These are phyloP conservation scores for Cyprinus carpio DNA, from an alignment of 2,113 vertebrate species.

Conservation along the genomic window DNA sequence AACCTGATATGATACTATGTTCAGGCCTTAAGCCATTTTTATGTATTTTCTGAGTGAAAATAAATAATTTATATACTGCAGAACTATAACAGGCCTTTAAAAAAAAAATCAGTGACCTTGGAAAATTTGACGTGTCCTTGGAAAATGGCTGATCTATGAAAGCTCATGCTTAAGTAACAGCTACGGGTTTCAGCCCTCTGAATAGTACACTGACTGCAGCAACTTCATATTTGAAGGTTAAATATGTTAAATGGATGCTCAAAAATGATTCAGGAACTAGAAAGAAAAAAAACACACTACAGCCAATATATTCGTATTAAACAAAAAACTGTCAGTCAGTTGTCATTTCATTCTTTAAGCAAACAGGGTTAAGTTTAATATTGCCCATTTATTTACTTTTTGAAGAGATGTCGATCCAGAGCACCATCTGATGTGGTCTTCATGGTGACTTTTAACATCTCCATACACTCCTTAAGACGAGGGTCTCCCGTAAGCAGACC, in stretches of 20 bases:
- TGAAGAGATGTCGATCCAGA: conserved; percentile 96
- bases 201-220: not conserved
- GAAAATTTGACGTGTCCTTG: not conserved
- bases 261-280: too few species aligned
- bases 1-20: not conserved
- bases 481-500: conserved; percentile 96
- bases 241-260: not conserved
- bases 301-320: not conserved
- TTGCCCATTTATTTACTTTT: conserved; percentile 82
- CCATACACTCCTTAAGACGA: conserved; percentile 97
- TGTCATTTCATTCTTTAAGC: not conserved
- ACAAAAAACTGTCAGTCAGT: not conserved
- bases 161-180: not conserved
- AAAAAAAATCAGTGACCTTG: not conserved
- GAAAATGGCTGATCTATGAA: not conserved
- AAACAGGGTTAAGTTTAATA: not conserved
- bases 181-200: not conserved
- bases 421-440: conserved; percentile 95
- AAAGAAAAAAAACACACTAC: too few species aligned
- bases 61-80: conserved; percentile 7
- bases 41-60: not conserved
- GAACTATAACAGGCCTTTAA: too few species aligned
- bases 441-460: conserved; percentile 94
- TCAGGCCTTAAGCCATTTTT: not conserved
- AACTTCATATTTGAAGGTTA: not conserved